Base-by-base conservation (phyloP, 2,888 invertebrate species). In the Cosmorhoe ocellata region DNA sequence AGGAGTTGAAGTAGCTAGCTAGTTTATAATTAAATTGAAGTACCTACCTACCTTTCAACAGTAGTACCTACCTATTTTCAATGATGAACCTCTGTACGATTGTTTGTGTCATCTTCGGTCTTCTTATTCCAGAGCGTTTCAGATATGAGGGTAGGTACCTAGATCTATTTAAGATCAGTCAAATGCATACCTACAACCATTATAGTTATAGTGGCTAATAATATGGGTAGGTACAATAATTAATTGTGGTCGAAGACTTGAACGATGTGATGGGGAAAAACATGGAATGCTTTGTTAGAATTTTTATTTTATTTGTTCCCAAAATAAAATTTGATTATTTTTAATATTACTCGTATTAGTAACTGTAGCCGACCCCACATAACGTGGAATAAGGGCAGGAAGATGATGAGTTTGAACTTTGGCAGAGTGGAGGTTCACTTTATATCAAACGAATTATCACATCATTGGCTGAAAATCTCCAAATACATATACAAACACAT, bases 201-300 rank as follows among this genome's bases (percentile, higher is more conserved):
- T 46, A 26, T 32, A 4, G 27, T 11, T 13, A 39, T n/a, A n/a
- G n/a, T n/a, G n/a, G n/a, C 38, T 46, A 46, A 38, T 33, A 39
- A 10, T 32, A 84, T 85, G 84, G 7, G 24, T 24, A 24, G 24
- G 69, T 81, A 68, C 81, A 66, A 63, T n/a, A 36, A 22, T 39
- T 46, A 38, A 31, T 33, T 32, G 32, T 65, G 77, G 80, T 77
- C 79, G 63, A 60, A 71, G 75, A 77, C 79, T 70, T 71, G 61
- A 18, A 30, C n/a, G 27, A n/a, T 10, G 6, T 7, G 13, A 47
- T 26, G 10, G 30, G 32, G 32, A 37, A 42, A 48, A 37, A 11
- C 8, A 1, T 27, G 8, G 26, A 37, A 26, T 9, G 11, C 7
- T 2, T 34, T 36, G 14, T 18, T 13, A 2, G 9, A 3, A 3